Evolutionary conservation across 2,888 invertebrate species (phyloP).

Genomic region (Reticulitermes lucifugus): DNA sequence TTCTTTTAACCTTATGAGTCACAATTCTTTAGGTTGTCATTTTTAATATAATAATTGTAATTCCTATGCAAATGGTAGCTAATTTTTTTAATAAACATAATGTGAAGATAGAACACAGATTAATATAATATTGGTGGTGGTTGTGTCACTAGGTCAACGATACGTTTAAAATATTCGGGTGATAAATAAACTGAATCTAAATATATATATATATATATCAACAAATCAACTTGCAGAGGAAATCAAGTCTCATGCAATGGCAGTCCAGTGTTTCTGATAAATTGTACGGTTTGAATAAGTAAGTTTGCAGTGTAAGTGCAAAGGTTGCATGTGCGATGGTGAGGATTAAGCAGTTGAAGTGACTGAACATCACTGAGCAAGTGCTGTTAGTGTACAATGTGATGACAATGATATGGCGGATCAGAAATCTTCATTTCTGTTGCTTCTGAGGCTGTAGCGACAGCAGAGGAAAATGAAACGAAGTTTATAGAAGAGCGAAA

Average conservation of each 20-base stretch:
- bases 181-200: neutral
- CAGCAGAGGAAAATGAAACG: neutral
- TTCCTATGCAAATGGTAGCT: neutral
- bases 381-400: neutral
- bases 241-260: neutral
- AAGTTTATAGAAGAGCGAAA: neutral
- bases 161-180: neutral
- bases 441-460: constrained; percentile 6
- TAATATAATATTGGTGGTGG: neutral
- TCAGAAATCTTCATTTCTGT: neutral
- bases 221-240: neutral
- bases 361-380: neutral
- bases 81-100: neutral
- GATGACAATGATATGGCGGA: neutral
- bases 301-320: too few species aligned
- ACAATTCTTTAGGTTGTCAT: neutral
- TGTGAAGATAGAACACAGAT: neutral
- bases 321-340: too few species aligned
- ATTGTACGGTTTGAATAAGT: neutral
- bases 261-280: neutral
- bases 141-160: neutral
- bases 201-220: neutral
- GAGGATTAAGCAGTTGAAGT: neutral
- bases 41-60: neutral
- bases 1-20: neutral